phyloP scores from a whole-genome alignment of 1,140 invertebrate species.

The Monochamus saltuarius region DNA sequence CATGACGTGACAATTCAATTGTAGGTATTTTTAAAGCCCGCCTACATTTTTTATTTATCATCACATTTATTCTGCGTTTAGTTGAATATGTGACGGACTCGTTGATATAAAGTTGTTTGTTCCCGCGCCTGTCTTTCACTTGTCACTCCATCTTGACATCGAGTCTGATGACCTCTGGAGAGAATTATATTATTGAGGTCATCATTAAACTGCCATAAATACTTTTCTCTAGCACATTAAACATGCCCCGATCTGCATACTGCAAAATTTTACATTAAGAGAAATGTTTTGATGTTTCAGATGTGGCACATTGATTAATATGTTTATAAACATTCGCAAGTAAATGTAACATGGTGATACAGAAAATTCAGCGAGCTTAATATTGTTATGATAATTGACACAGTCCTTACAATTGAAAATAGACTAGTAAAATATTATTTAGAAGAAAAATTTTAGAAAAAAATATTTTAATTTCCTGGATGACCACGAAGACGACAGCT shows the following conservation, averaged over 20 bases:
- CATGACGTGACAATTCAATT: slow-evolving; percentile 27
- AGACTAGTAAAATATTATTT: no score
- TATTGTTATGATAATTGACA: no score
- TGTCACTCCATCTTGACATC: slow-evolving; percentile 37
- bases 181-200: slow-evolving; percentile 36
- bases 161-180: slow-evolving; percentile 36
- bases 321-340: no score
- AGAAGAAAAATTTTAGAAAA: no score
- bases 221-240: neutral
- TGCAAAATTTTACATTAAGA: no score
- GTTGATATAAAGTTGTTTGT: slow-evolving; percentile 34
- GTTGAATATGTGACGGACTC: neutral
- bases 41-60: slow-evolving; percentile 26
- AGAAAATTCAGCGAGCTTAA: no score
- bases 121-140: slow-evolving; percentile 39
- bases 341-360: no score
- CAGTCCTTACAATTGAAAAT: no score
- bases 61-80: slow-evolving; percentile 1
- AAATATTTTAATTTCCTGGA: no score
- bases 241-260: neutral
- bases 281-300: no score
- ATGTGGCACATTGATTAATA: no score
- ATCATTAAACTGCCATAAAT: slow-evolving; percentile 12
- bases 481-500: no score
- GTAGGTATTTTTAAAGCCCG: slow-evolving; percentile 15